Base-by-base conservation (phyloP, 2,888 invertebrate species). In the Drosophila quinaria region DNA sequence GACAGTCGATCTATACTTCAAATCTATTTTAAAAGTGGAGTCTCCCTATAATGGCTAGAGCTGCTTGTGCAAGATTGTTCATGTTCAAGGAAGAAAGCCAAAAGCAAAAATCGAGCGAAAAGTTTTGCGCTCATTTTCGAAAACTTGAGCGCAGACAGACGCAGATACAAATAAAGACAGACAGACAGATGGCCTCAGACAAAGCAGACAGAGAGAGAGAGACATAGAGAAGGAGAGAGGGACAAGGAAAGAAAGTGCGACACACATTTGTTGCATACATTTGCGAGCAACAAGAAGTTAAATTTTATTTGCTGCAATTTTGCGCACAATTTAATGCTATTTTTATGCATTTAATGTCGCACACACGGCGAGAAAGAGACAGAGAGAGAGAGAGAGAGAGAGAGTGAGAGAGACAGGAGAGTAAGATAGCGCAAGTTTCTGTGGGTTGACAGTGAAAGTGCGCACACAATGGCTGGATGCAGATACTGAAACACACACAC, bases 301-400 rank as follows among this genome's bases (percentile, higher is more conserved):
- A 74, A 80, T 85, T 86, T 85, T 80, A 87, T 85, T 82, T 78
- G 75, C 86, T 68, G 79, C 76, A 77, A 88, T 88, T 82, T 87
- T 79, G 81, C 81, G 74, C 80, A 80, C 86, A 87, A 87, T 86
- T 87, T 88, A 87, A 87, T 88, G 77, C 75, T 62, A 81, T 80
- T 89, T 89, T 89, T 87, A 87, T 89, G 81, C 80, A 86, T 76
- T 82, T 85, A 84, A 85, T 76, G 78, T 78, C 74, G 58, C 65
- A 62, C 58, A 47, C 54, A 61, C 42, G 55, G n/a, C 59, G 17
- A 51, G 9, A 25, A 9, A 37, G 4, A n/a, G 0, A 8, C 15
- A 67, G 44, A n/a, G 11, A 46, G 31, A 42, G 25, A 47, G n/a
- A 59, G 6, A 19, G n/a, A 46, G 4, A n/a, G 1, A 8, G 17